A percentile compares a stretch with the other conserved stretches of the same genome.
phyloP scores from a whole-genome alignment of 2,113 vertebrate species.

The Ciconia maguari region DNA sequence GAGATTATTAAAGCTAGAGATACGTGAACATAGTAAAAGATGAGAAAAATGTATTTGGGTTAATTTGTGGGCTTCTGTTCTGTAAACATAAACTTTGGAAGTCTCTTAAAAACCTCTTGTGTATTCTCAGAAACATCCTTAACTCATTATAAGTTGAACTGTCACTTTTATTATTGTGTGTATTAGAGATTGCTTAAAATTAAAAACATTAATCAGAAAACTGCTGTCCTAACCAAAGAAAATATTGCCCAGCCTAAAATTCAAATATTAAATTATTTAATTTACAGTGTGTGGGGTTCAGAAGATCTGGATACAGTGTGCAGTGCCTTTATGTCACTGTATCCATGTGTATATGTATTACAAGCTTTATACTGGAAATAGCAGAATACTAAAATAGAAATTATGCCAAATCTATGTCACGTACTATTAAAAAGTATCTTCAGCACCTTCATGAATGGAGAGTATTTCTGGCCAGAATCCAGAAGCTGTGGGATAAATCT shows the following conservation, averaged over 20 bases:
- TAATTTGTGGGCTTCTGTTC: constrained; percentile 65
- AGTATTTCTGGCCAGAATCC: neutral
- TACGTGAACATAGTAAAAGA: constrained; percentile 30
- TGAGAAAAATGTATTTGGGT: constrained; percentile 62
- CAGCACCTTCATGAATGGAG: neutral
- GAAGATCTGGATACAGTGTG: neutral
- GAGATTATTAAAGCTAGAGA: constrained; percentile 44
- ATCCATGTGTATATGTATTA: neutral
- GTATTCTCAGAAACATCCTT: constrained; percentile 71
- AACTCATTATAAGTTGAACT: constrained; percentile 76
- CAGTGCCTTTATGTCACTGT: neutral
- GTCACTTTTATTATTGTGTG: constrained; percentile 80
- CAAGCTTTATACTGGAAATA: neutral
- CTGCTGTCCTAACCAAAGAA: constrained; percentile 73
- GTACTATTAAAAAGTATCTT: neutral
- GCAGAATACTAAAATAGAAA: neutral
- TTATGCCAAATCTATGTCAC: neutral
- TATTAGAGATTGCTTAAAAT: constrained; percentile 79
- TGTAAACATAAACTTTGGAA: constrained; percentile 65
- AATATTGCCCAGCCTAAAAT: constrained; percentile 73
- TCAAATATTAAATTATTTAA: constrained; percentile 78
- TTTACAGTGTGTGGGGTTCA: constrained; percentile 5
- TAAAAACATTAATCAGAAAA: constrained; percentile 85
- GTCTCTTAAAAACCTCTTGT: constrained; percentile 65
- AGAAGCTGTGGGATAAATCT: neutral